These are phyloP conservation scores for Furcifer pardalis DNA, from an alignment of 2,797 vertebrate species.

Conservation along the genomic window DNA sequence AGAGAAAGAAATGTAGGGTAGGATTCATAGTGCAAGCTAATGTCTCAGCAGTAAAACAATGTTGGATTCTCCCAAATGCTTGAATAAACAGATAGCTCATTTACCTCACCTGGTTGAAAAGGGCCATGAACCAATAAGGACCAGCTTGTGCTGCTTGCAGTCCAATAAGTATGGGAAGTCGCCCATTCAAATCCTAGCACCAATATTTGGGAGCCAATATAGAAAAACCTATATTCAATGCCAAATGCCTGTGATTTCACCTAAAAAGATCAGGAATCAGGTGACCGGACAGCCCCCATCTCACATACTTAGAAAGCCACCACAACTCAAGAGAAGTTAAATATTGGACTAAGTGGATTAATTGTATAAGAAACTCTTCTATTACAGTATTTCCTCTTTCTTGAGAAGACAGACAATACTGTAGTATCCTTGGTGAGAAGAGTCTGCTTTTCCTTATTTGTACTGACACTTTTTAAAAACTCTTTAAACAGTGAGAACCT, in stretches of 20 bases:
- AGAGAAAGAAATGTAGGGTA: neutral
- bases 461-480: neutral
- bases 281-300: no score
- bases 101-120: neutral
- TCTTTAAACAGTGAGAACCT: conserved; percentile 5
- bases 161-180: neutral
- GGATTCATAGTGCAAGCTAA: neutral
- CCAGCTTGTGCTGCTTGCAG: neutral
- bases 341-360: neutral
- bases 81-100: neutral
- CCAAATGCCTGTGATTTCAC: neutral
- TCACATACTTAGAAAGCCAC: neutral
- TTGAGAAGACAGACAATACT: neutral
- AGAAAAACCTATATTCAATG: neutral
- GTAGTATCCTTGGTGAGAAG: neutral
- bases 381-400: neutral
- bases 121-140: neutral
- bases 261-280: neutral
- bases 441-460: neutral
- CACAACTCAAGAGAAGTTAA: neutral
- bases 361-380: neutral
- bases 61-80: neutral
- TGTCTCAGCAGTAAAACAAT: neutral
- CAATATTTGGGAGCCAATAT: neutral
- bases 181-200: neutral